Conservation (phyloP, 2,797 vertebrate genomes). For the Potorous gilbertii region DNA sequence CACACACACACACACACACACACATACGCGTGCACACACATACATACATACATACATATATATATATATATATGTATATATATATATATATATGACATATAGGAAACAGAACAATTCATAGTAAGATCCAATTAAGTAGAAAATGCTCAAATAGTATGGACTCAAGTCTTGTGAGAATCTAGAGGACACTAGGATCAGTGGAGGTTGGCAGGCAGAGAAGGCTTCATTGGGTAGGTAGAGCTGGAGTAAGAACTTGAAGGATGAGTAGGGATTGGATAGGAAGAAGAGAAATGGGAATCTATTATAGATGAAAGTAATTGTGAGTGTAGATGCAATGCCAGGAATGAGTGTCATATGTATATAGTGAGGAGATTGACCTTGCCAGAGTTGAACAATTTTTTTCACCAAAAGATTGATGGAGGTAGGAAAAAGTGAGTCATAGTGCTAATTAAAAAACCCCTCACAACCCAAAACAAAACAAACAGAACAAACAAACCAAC, state of each 20-base stretch:
- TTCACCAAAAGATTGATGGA: neutral
- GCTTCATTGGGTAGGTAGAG: neutral
- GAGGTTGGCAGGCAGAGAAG: neutral
- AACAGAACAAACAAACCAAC: no score
- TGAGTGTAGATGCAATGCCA: neutral
- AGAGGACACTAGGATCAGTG: neutral
- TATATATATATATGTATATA: no score
- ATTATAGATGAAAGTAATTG: neutral
- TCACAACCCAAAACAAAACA: no score
- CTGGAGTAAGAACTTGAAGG: neutral
- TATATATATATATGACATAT: neutral
- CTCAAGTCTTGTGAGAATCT: neutral
- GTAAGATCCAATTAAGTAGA: neutral
- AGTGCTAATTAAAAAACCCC: neutral
- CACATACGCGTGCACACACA: no score
- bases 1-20: no score
- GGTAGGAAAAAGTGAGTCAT: neutral
- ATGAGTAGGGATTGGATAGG: neutral
- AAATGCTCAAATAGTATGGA: neutral
- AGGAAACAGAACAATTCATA: neutral
- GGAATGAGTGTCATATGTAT: neutral
- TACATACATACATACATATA: no score
- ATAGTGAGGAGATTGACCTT: neutral
- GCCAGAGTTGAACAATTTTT: neutral
- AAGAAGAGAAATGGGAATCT: neutral